A percentile compares a stretch with the other conserved stretches of the same genome.
phyloP scores from a whole-genome alignment of 2,797 vertebrate genomes.

The Synaphobranchus kaupii region DNA sequence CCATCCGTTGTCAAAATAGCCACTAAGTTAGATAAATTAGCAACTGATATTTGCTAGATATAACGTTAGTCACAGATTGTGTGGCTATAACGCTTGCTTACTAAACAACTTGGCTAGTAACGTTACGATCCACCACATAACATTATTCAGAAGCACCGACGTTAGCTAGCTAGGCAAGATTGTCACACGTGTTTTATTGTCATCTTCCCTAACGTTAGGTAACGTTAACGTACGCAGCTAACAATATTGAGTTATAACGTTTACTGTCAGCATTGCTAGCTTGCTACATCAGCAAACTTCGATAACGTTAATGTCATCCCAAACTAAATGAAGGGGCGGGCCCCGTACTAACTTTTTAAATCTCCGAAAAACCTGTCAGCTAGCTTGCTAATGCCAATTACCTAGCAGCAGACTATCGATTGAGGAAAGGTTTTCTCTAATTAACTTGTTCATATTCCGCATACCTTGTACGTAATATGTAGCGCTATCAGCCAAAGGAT shows the following conservation, averaged over 20 bases:
- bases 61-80: neutral
- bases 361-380: neutral
- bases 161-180: neutral
- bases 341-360: neutral
- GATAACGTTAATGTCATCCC: neutral
- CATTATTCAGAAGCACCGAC: neutral
- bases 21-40: neutral
- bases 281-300: neutral
- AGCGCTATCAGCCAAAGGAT: neutral
- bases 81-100: neutral
- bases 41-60: neutral
- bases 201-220: neutral
- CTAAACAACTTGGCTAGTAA: neutral
- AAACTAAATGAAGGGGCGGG: constrained; percentile 2
- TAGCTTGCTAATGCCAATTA: neutral
- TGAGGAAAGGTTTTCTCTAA: neutral
- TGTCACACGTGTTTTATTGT: neutral
- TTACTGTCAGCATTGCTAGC: neutral
- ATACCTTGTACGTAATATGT: constrained; percentile 15
- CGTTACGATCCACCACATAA: neutral
- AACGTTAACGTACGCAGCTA: neutral
- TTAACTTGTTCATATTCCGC: neutral
- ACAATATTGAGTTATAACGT: neutral
- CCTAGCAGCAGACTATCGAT: neutral
- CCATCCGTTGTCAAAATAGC: neutral